phyloP scores from a whole-genome alignment of 2,888 invertebrate species.

The Pocota personata region DNA sequence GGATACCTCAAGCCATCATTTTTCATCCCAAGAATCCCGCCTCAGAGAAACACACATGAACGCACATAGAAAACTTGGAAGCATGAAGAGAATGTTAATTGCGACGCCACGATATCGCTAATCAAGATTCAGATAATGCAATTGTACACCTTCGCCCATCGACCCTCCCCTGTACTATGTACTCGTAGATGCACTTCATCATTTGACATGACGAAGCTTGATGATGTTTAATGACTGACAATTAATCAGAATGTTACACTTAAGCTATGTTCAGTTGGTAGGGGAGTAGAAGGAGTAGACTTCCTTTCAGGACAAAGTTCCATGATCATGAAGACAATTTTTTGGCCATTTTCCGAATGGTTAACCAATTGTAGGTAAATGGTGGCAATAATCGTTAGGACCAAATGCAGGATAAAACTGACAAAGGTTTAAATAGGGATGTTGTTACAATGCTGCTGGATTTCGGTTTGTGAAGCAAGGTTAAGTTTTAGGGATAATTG shows the following conservation, averaged over 20 bases:
- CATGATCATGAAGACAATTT: slow-evolving; percentile 20
- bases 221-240: slow-evolving; percentile 59
- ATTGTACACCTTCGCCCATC: slow-evolving; percentile 48
- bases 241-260: slow-evolving; percentile 59
- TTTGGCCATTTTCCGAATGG: slow-evolving; percentile 50
- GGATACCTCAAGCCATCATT: slow-evolving; percentile 60
- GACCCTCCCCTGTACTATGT: background rate
- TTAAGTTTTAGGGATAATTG: slow-evolving; percentile 57
- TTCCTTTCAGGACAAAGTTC: slow-evolving; percentile 18
- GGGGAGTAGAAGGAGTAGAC: background rate
- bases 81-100: slow-evolving; percentile 63
- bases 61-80: background rate
- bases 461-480: slow-evolving; percentile 1
- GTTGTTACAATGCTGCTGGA: background rate
- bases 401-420: slow-evolving; percentile 24
- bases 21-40: slow-evolving; percentile 26
- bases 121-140: slow-evolving; percentile 60
- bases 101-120: slow-evolving; percentile 54
- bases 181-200: slow-evolving; percentile 28
- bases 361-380: slow-evolving; percentile 62
- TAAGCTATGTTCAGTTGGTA: background rate
- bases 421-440: slow-evolving; percentile 12
- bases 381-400: slow-evolving; percentile 66
- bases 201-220: slow-evolving; percentile 40
- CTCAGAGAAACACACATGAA: background rate